Conservation (phyloP, 1,140 invertebrate genomes). For the Ephestia elutella region DNA sequence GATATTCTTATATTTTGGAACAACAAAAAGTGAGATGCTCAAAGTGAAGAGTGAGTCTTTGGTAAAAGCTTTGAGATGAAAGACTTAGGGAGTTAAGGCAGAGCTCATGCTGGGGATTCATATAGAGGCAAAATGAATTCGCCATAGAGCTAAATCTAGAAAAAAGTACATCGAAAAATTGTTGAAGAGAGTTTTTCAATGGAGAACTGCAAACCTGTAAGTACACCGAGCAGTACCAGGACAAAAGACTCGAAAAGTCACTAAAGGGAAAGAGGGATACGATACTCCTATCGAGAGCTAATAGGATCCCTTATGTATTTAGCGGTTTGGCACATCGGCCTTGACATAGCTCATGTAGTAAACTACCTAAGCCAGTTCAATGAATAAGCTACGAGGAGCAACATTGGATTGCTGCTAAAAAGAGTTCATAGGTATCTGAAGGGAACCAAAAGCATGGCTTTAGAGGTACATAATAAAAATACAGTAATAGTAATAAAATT, state of each 20-base stretch:
- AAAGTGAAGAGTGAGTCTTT: background rate
- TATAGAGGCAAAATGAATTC: no score
- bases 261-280: conserved; percentile 1
- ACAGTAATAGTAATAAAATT: no score
- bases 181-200: background rate
- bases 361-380: background rate
- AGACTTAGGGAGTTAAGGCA: background rate
- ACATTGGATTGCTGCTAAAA: conserved; percentile 7
- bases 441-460: background rate
- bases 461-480: background rate
- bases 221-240: background rate
- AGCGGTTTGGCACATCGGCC: background rate
- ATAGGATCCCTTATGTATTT: background rate
- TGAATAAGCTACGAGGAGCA: background rate
- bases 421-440: conserved; percentile 2
- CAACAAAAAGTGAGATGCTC: no score
- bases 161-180: background rate
- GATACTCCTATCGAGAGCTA: background rate
- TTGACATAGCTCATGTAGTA: background rate
- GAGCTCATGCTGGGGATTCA: no score
- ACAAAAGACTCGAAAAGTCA: conserved; percentile 4
- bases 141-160: background rate
- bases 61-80: background rate
- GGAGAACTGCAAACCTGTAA: background rate
- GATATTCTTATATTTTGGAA: conserved; percentile 5